phyloP scores from a whole-genome alignment of 1,140 invertebrate species.

The Prorops nasuta region DNA sequence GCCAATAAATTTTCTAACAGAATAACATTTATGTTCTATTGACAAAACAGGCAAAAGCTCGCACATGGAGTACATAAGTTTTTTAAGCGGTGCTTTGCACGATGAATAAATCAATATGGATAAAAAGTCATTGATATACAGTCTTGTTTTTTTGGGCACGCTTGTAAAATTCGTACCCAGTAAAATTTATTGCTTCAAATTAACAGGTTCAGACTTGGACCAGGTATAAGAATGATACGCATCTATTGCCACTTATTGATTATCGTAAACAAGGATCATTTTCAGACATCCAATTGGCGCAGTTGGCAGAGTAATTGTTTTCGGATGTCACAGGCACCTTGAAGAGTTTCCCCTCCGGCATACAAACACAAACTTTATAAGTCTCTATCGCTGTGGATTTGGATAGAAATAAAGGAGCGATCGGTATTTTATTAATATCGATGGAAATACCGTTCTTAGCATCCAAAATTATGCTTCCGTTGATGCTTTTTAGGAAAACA shows the following conservation, averaged over 20 bases:
- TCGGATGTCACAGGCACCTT: slow-evolving; percentile 66
- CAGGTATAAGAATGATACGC: no score
- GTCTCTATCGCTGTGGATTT: slow-evolving; percentile 57
- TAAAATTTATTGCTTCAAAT: no score
- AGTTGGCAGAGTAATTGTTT: slow-evolving; percentile 59
- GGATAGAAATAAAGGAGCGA: slow-evolving; percentile 56
- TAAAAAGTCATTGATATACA: no score
- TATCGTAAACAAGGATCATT: slow-evolving; percentile 70
- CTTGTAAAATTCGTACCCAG: no score
- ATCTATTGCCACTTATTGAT: no score
- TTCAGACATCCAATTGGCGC: slow-evolving; percentile 62
- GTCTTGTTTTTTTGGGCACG: no score
- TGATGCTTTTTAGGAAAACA: slow-evolving; percentile 74
- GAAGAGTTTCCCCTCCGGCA: slow-evolving; percentile 82
- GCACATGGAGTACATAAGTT: no score
- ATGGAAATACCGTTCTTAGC: slow-evolving; percentile 70
- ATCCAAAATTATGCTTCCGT: slow-evolving; percentile 72
- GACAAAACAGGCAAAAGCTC: no score
- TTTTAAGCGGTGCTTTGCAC: no score
- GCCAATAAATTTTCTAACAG: background rate
- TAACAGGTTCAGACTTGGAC: no score
- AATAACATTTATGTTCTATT: no score
- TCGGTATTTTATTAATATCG: slow-evolving; percentile 71
- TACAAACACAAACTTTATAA: slow-evolving; percentile 85
- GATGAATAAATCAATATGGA: no score